Evolutionary conservation across 2,113 vertebrate species (phyloP).

Genomic region (Hippotragus niger): DNA sequence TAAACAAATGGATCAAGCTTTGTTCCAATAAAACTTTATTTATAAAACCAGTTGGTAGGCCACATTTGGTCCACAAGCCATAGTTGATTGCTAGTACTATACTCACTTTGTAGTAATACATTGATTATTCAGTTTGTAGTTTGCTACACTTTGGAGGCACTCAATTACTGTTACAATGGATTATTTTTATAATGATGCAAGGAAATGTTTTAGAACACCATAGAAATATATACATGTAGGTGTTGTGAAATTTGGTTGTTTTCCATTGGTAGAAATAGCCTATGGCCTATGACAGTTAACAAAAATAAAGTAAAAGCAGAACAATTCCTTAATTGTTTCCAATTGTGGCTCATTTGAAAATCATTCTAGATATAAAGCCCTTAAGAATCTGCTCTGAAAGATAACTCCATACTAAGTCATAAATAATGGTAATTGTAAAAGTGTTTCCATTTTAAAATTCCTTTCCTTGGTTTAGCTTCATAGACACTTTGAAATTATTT

Average conservation of each 20-base stretch:
- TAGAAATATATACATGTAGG: not conserved
- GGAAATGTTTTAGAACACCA: not conserved
- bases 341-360: not conserved
- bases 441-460: not conserved
- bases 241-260: not conserved
- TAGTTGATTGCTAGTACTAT: not conserved
- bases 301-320: constrained; percentile 12
- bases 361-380: not conserved
- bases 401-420: not conserved
- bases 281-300: not conserved
- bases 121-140: not conserved
- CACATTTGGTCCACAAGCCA: not conserved
- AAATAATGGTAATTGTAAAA: not conserved
- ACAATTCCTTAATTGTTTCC: not conserved
- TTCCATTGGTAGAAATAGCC: not conserved
- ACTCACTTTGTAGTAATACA: not conserved
- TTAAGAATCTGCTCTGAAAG: not conserved
- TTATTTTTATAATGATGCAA: not conserved
- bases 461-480: not conserved
- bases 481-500: not conserved
- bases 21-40: constrained; percentile 18
- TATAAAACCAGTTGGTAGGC: not conserved
- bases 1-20: not conserved
- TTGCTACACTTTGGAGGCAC: not conserved
- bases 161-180: not conserved